A percentile compares a stretch with the other conserved stretches of the same genome.
Evolutionary conservation across 64 coral and sea anemone species (phyloP).

Genomic region (Stylophora pistillata): DNA sequence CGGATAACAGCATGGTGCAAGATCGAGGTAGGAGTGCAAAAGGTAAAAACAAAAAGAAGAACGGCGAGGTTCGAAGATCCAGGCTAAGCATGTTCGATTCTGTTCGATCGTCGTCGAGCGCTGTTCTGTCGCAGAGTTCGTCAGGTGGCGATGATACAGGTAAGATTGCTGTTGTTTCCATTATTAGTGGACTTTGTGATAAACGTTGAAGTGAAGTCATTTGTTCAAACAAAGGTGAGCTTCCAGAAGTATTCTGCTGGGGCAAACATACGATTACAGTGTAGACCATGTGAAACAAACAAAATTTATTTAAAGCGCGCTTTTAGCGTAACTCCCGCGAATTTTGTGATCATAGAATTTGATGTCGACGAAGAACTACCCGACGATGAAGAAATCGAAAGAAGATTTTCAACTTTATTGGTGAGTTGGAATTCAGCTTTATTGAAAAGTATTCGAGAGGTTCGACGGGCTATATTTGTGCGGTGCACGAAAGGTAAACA

Average conservation of each 20-base stretch:
- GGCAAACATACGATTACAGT: neutral
- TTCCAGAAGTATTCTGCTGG: neutral
- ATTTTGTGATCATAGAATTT: slow-evolving; percentile 67
- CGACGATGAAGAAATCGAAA: slow-evolving; percentile 79
- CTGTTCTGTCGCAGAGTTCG: slow-evolving; percentile 67
- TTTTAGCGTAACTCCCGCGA: neutral
- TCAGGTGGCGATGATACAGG: slow-evolving; percentile 83
- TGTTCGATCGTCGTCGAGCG: slow-evolving; percentile 67
- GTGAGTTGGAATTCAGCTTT: slow-evolving; percentile 40
- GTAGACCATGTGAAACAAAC: neutral
- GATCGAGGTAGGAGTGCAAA: slow-evolving; percentile 40
- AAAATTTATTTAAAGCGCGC: neutral
- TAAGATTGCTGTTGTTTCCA: slow-evolving; percentile 26
- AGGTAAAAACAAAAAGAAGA: slow-evolving; percentile 43
- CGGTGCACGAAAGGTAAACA: neutral
- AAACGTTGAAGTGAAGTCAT: neutral
- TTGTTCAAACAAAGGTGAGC: slow-evolving; percentile 9
- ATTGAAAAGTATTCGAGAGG: neutral
- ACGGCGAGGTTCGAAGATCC: slow-evolving; percentile 46
- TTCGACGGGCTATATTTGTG: neutral
- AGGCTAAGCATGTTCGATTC: slow-evolving; percentile 76
- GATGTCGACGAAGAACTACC: slow-evolving; percentile 96
- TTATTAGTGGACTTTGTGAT: neutral
- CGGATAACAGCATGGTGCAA: slow-evolving; percentile 48
- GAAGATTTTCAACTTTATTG: slow-evolving; percentile 80